Percentiles rank a stretch among this genome's conserved stretches.
Evolutionary conservation across 1,140 invertebrate genomes (phyloP).

Genomic region (Caenorhabditis elegans): WBcel235 BX284606.5:5919001-5919500

Average conservation of each 20-base stretch:
- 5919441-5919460: neutral
- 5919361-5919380: neutral
- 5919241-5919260: neutral
- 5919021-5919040: conserved; percentile 25
- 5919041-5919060: conserved; percentile 10
- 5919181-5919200: conserved; percentile 22
- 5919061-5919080: neutral
- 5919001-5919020: conserved; percentile 25
- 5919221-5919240: conserved; percentile 23
- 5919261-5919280: conserved; percentile 2
- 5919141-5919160: neutral
- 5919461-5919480: neutral
- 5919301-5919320: neutral
- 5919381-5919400: neutral
- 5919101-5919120: neutral
- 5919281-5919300: neutral
- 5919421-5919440: neutral
- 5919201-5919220: neutral
- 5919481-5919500: neutral
- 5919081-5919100: conserved; percentile 26
- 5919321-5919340: neutral
- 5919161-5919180: neutral
- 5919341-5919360: neutral
- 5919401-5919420: neutral
- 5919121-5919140: too few species aligned